Base-by-base conservation (phyloP, 2,797 vertebrate species). In the Columba guinea region DNA sequence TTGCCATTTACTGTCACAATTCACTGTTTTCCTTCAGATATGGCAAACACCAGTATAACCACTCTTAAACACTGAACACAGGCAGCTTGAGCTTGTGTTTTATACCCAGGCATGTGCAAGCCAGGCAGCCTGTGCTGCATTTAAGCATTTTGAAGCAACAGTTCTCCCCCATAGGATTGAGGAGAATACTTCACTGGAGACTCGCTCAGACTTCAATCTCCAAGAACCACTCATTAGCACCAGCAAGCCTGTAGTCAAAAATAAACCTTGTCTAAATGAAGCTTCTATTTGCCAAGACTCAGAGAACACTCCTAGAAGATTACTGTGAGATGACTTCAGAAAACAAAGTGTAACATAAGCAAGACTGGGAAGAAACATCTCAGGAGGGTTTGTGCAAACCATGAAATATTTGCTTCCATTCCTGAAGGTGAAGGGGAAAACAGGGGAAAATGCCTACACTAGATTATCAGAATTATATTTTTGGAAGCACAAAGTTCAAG, bases 31-130 rank as follows among this genome's bases (percentile, higher is more conserved):
- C 52, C 46, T 69, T 73, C 39, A 62, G 12, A 9, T n/a, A 13
- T 3, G 21, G 20, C 46, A 27, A 86, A 69, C 7, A 16, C 15
- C 22, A 49, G 13, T 23, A 65, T 0, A 7, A 41, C n/a, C 53
- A 24, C 41, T 58, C 68, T 58, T 68, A 27, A 68, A 32, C 13
- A 35, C 0, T 21, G 26, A 78, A 10, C 62, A 93, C 1, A 68
- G 44, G 34, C 24, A 88, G 32, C 12, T n/a, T 19, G 46, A 87
- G 64, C 17, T 58, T 10, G 65, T 62, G 48, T 60, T 94, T 76
- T 11, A 48, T 37, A 32, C 22, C 0, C 7, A 75, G 24, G 24
- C 24, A 52, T 0, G 1, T 10, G 12, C 30, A 68, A 60, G 37
- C 23, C 59, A 74, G 46, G 65, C 71, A 78, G 78, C 23, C 56